These are phyloP conservation scores for Tetrapedia diversipes DNA, from an alignment of 2,888 invertebrate species.

Conservation along the genomic window DNA sequence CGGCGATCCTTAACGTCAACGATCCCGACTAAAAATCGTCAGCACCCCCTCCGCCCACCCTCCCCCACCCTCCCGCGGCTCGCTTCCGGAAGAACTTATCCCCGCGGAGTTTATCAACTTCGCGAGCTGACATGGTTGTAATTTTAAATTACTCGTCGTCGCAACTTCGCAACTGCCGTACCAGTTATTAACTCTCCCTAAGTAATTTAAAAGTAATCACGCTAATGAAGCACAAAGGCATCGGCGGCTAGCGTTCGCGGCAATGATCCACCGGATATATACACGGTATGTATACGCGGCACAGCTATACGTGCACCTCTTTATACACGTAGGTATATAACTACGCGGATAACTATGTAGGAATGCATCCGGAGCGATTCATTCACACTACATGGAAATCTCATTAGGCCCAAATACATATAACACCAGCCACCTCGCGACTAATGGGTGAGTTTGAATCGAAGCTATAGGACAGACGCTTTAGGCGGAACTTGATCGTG, in stretches of 20 bases:
- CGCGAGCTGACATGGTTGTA: slow-evolving; percentile 47
- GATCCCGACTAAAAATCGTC: slow-evolving; percentile 45
- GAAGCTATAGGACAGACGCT: slow-evolving; percentile 65
- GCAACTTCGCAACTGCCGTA: slow-evolving; percentile 20
- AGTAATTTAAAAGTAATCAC: slow-evolving; percentile 46
- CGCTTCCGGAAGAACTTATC: no score
- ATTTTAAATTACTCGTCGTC: slow-evolving; percentile 51
- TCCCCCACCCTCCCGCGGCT: no score
- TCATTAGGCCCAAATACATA: slow-evolving; percentile 73
- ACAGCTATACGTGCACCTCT: slow-evolving; percentile 1
- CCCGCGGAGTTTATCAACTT: slow-evolving; percentile 43
- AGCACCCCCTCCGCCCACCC: not conserved
- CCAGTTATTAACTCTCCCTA: slow-evolving; percentile 42
- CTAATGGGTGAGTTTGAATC: slow-evolving; percentile 70
- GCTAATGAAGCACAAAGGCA: slow-evolving; percentile 23
- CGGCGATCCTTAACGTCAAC: slow-evolving; percentile 39
- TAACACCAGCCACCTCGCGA: slow-evolving; percentile 61
- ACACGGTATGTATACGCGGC: no score
- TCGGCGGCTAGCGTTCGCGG: slow-evolving; percentile 32
- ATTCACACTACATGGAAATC: slow-evolving; percentile 73
- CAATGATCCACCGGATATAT: slow-evolving; percentile 45
- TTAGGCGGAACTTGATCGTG: slow-evolving; percentile 69
- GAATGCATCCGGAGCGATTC: slow-evolving; percentile 68
- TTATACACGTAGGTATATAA: no score
- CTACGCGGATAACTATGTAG: slow-evolving; percentile 27